These are phyloP conservation scores for Andrena trimmerana DNA, from an alignment of 2,888 invertebrate species.

Conservation along the genomic window DNA sequence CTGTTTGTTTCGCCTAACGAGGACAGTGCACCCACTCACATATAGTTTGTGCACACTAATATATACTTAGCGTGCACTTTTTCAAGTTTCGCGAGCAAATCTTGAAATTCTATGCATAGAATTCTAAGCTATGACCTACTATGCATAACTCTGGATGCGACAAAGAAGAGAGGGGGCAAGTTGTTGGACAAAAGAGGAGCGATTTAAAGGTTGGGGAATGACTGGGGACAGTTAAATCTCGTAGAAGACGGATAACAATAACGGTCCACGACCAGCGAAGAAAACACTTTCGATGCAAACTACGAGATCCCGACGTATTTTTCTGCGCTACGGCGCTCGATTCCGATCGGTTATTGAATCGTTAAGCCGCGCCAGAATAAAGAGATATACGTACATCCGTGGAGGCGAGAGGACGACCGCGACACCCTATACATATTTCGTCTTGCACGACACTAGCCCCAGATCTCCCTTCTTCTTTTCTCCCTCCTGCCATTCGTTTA, in stretches of 20 bases:
- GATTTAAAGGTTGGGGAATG: not conserved
- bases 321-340: constrained; percentile 49
- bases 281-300: constrained; percentile 82
- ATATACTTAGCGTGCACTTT: no score
- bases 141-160: no score
- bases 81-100: no score
- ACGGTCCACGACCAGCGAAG: constrained; percentile 44
- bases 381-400: constrained; percentile 74
- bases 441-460: constrained; percentile 38
- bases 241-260: constrained; percentile 57
- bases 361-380: constrained; percentile 82
- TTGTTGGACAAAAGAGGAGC: not conserved
- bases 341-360: constrained; percentile 84
- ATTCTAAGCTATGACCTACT: no score
- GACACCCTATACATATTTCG: constrained; percentile 51
- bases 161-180: not conserved
- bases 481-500: constrained; percentile 13
- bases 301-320: constrained; percentile 65
- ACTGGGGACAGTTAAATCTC: constrained; percentile 37
- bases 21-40: no score
- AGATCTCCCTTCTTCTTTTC: constrained; percentile 13
- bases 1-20: no score
- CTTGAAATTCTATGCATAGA: no score
- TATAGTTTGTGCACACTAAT: no score
- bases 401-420: constrained; percentile 67